Evolutionary conservation across 2,888 invertebrate species (phyloP).

Genomic region (Rhopalosiphum nymphaeae): DNA sequence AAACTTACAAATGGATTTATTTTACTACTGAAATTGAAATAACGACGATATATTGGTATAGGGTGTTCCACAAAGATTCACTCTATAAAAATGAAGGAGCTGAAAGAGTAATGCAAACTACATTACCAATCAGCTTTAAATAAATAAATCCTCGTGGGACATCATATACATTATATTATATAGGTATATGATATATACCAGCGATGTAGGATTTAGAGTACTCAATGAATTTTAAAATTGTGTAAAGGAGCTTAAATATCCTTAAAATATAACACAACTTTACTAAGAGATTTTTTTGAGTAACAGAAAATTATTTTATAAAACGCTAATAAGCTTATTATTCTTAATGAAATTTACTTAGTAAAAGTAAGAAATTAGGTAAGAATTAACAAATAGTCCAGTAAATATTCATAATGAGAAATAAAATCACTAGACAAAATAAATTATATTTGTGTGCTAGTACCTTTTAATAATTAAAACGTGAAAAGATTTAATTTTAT

Average conservation of each 20-base stretch:
- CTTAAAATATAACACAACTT: neutral
- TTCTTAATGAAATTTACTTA: neutral
- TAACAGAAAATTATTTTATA: neutral
- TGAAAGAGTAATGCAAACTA: neutral
- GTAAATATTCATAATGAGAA: neutral
- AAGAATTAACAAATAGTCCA: neutral
- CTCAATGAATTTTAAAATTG: constrained; percentile 8
- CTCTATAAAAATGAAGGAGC: neutral
- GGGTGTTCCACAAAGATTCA: neutral
- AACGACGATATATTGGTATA: neutral
- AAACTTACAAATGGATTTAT: neutral
- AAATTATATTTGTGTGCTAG: neutral
- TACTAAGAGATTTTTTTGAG: neutral
- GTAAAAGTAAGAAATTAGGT: neutral
- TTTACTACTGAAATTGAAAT: neutral
- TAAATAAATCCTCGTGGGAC: constrained; percentile 9
- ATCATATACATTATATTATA: neutral
- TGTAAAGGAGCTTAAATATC: constrained; percentile 2
- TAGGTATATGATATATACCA: neutral
- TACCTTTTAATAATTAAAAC: neutral
- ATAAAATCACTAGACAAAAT: neutral
- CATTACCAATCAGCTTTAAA: neutral
- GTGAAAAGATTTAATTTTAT: neutral
- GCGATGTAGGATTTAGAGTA: neutral
- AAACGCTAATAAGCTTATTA: neutral